A percentile compares a stretch with the other conserved stretches of the same genome.
These are phyloP conservation scores for Psylliodes chrysocephalus DNA, from an alignment of 2,888 invertebrate genomes.

Conservation along the genomic window DNA sequence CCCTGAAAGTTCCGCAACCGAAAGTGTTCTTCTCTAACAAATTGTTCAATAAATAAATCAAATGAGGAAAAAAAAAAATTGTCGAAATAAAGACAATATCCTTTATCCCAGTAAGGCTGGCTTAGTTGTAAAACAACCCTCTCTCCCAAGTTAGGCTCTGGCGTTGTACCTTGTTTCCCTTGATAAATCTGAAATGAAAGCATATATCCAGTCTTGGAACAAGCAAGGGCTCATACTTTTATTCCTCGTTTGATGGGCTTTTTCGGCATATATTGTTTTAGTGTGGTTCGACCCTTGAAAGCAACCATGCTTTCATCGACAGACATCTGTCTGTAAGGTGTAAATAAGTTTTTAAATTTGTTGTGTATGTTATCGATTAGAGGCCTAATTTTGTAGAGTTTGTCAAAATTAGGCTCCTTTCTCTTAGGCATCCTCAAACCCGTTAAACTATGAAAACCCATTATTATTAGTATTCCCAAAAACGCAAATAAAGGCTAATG, in stretches of 20 bases:
- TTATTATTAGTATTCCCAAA: background rate
- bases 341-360: no score
- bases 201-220: constrained; percentile 28
- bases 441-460: background rate
- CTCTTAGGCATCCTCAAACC: background rate
- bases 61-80: no score
- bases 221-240: constrained; percentile 35
- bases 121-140: no score
- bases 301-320: constrained; percentile 34
- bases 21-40: no score
- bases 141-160: background rate
- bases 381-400: no score
- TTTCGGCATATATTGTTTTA: constrained; percentile 38
- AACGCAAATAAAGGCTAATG: no score
- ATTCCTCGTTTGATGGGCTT: constrained; percentile 37
- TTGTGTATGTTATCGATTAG: no score
- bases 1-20: no score
- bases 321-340: no score
- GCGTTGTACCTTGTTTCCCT: constrained; percentile 24
- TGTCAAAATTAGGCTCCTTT: no score
- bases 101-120: background rate
- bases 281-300: constrained; percentile 24
- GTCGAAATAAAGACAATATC: background rate
- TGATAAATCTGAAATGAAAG: no score
- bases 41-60: no score